phyloP scores from a whole-genome alignment of 2,113 vertebrate genomes.

The Maccullochella peelii region DNA sequence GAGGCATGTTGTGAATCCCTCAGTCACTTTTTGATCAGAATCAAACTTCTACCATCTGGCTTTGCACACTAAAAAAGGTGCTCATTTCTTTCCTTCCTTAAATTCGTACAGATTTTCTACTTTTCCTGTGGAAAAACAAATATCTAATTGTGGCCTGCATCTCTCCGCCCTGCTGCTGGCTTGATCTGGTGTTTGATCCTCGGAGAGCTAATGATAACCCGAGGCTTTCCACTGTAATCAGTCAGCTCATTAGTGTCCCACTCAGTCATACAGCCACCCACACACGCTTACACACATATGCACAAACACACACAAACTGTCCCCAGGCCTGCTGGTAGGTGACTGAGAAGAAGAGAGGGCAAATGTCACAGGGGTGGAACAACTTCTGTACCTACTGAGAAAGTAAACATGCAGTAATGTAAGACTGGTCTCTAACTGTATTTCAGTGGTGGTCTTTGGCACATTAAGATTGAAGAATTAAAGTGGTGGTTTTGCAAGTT shows the following conservation, averaged over 20 bases:
- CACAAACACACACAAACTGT: slow-evolving; percentile 27
- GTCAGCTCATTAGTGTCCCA: slow-evolving; percentile 71
- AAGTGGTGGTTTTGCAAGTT: not conserved
- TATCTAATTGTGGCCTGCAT: slow-evolving; percentile 8
- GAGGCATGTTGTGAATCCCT: not conserved
- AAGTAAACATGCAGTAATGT: slow-evolving; percentile 28
- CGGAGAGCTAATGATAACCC: slow-evolving; percentile 63
- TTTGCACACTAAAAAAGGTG: not conserved
- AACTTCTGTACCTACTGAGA: not conserved
- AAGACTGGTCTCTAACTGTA: not conserved
- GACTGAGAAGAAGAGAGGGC: slow-evolving; percentile 35
- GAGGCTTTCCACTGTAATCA: slow-evolving; percentile 68
- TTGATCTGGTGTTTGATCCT: slow-evolving; percentile 67
- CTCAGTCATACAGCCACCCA: slow-evolving; percentile 42
- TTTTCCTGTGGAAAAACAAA: slow-evolving; percentile 43
- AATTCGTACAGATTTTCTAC: not conserved
- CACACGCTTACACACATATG: slow-evolving; percentile 2
- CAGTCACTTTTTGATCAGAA: slow-evolving; percentile 9
- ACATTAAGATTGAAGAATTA: not conserved
- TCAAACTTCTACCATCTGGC: not conserved
- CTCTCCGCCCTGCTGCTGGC: slow-evolving; percentile 8
- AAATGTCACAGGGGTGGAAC: slow-evolving; percentile 31
- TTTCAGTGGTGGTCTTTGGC: not conserved
- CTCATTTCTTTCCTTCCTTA: not conserved
- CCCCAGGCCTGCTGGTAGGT: slow-evolving; percentile 37